These are phyloP conservation scores for Eilema sororculum DNA, from an alignment of 2,888 invertebrate species.

Conservation along the genomic window DNA sequence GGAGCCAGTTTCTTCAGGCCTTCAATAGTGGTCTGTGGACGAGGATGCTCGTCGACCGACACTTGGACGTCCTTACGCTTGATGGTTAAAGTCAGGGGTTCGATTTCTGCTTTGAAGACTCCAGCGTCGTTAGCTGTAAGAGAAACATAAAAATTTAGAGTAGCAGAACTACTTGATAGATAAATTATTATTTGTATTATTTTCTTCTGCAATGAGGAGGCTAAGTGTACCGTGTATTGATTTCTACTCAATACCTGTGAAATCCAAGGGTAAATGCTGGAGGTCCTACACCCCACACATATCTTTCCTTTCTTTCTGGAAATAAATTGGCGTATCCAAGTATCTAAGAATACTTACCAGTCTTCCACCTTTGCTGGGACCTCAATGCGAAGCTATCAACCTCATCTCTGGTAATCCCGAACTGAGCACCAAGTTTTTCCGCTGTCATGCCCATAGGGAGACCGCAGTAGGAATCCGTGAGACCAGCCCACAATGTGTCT, in stretches of 20 bases:
- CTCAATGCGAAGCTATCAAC: constrained; percentile 94
- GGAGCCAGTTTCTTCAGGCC: constrained; percentile 94
- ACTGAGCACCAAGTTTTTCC: constrained; percentile 95
- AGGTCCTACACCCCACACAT: no score
- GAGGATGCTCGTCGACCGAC: constrained; percentile 96
- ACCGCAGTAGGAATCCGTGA: constrained; percentile 95
- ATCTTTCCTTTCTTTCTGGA: no score
- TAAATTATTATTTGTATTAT: neutral
- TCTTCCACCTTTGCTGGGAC: constrained; percentile 96
- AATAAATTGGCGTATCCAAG: no score
- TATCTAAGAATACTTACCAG: constrained; percentile 83
- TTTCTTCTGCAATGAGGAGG: no score
- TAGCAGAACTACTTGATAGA: neutral
- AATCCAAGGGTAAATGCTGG: no score
- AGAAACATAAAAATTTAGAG: neutral
- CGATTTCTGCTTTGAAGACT: constrained; percentile 95
- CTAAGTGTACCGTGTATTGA: no score
- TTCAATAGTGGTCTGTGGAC: constrained; percentile 95
- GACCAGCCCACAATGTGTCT: constrained; percentile 94
- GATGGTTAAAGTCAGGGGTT: constrained; percentile 93
- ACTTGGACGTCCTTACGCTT: constrained; percentile 94
- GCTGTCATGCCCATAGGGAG: constrained; percentile 98
- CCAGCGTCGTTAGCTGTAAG: constrained; percentile 94
- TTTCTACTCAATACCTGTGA: no score
- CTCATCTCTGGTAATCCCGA: constrained; percentile 92